Evolutionary conservation across 2,888 invertebrate species (phyloP).

Genomic region (Acanthococcus lagerstroemiae): DNA sequence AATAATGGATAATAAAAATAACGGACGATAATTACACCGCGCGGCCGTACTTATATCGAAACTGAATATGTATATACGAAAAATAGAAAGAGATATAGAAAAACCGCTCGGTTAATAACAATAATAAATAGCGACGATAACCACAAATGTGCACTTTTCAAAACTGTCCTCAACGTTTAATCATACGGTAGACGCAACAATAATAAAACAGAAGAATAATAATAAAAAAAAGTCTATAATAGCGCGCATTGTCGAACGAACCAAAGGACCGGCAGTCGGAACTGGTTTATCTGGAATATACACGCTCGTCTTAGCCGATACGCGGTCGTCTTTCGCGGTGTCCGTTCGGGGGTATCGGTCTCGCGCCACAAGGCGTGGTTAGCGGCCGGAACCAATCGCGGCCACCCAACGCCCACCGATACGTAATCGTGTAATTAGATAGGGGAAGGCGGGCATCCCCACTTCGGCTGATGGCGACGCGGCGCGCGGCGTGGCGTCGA

Average conservation of each 20-base stretch:
- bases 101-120: conserved; percentile 13
- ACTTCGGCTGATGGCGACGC: not conserved
- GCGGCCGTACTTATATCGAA: conserved; percentile 9
- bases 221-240: conserved; percentile 15
- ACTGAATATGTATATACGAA: not conserved
- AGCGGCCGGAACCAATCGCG: conserved; percentile 28
- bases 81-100: not conserved
- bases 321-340: conserved; percentile 7
- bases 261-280: conserved; percentile 17
- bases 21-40: conserved; percentile 28
- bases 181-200: conserved; percentile 21
- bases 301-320: conserved; percentile 2
- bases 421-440: conserved; percentile 20
- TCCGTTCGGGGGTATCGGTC: not conserved
- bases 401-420: conserved; percentile 13
- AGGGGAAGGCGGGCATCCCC: conserved; percentile 17
- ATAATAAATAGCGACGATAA: conserved; percentile 22
- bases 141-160: conserved; percentile 27
- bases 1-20: conserved; percentile 24
- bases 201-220: too few relatives aligned
- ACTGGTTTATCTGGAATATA: conserved; percentile 26
- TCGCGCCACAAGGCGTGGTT: conserved; percentile 14
- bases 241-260: conserved; percentile 26
- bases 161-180: conserved; percentile 30
- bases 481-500: not conserved